Evolutionary conservation across 2,888 invertebrate species (phyloP).

Genomic region (Orchesella flavescens): DNA sequence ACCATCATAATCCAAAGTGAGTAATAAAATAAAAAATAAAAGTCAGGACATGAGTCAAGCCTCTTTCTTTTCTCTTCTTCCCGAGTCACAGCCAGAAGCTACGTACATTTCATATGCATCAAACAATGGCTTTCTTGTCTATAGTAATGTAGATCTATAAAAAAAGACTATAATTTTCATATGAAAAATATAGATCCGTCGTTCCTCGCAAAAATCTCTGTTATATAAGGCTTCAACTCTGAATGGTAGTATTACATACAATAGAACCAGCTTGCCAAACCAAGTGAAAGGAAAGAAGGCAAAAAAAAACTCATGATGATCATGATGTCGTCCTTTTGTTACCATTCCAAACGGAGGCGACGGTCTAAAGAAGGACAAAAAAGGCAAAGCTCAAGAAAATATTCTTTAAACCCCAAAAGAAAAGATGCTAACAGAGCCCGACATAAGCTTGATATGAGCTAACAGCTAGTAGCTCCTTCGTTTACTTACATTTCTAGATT

Average conservation of each 20-base stretch:
- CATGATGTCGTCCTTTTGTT: slow-evolving; percentile 47
- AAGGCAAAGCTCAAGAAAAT: slow-evolving; percentile 29
- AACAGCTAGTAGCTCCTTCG: no score
- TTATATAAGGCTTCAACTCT: background rate
- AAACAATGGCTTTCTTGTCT: background rate
- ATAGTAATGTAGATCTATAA: slow-evolving; percentile 27
- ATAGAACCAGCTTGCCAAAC: slow-evolving; percentile 38
- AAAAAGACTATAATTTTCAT: slow-evolving; percentile 51
- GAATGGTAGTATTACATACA: background rate
- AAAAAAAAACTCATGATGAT: slow-evolving; percentile 38
- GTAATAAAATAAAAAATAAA: slow-evolving; percentile 62
- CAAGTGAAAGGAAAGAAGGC: slow-evolving; percentile 42
- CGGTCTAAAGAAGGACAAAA: slow-evolving; percentile 26
- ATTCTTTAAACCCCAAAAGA: slow-evolving; percentile 30
- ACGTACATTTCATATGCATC: slow-evolving; percentile 1
- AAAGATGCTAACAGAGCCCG: slow-evolving; percentile 38
- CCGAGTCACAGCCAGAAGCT: slow-evolving; percentile 2
- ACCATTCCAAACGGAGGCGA: slow-evolving; percentile 39
- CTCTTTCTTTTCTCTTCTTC: slow-evolving; percentile 19
- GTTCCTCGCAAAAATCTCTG: slow-evolving; percentile 20
- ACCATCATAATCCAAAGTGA: slow-evolving; percentile 62
- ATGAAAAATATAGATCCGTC: slow-evolving; percentile 1
- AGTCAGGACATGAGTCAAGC: slow-evolving; percentile 60
- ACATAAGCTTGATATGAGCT: slow-evolving; percentile 47
- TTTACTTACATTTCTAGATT: background rate